Percentiles rank a stretch among this genome's conserved stretches.
phyloP scores from a whole-genome alignment of 2,797 vertebrate species.

The Macropodus opercularis region DNA sequence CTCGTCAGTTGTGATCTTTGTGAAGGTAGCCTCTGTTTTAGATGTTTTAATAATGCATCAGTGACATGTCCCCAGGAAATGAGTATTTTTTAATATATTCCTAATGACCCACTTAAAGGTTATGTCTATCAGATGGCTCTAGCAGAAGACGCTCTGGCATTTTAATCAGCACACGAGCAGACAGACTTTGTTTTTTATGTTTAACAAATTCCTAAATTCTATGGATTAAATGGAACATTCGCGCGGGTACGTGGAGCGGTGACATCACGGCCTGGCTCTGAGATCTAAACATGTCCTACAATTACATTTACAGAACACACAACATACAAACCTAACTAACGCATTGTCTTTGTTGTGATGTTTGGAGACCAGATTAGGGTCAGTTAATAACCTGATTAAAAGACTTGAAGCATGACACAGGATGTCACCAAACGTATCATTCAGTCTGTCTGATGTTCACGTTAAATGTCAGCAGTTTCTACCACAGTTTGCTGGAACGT shows the following conservation, averaged over 20 bases:
- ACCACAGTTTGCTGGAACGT: too few species aligned
- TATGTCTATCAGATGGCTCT: constrained; percentile 80
- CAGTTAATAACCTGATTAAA: not conserved
- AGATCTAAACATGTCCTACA: too few species aligned
- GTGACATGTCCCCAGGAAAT: constrained; percentile 80
- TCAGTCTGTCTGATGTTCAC: too few species aligned
- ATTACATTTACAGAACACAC: too few species aligned
- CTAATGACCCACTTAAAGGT: constrained; percentile 83
- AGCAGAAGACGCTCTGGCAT: constrained; percentile 70
- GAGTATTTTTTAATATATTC: constrained; percentile 83
- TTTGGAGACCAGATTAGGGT: not conserved
- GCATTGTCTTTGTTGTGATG: not conserved
- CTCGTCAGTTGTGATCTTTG: constrained; percentile 29
- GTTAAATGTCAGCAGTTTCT: too few species aligned
- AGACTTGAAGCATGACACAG: not conserved
- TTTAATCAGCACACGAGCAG: constrained; percentile 73
- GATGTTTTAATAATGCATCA: constrained; percentile 80
- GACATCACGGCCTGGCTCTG: too few species aligned
- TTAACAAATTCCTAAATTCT: constrained; percentile 57
- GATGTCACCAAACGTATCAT: too few species aligned
- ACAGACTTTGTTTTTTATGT: constrained; percentile 23
- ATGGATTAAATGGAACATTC: constrained; percentile 60
- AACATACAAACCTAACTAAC: too few species aligned
- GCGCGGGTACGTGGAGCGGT: too few species aligned
- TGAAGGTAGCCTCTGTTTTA: constrained; percentile 49